Conservation (phyloP, 2,888 invertebrate genomes). For the Orthonevra nobilis region DNA sequence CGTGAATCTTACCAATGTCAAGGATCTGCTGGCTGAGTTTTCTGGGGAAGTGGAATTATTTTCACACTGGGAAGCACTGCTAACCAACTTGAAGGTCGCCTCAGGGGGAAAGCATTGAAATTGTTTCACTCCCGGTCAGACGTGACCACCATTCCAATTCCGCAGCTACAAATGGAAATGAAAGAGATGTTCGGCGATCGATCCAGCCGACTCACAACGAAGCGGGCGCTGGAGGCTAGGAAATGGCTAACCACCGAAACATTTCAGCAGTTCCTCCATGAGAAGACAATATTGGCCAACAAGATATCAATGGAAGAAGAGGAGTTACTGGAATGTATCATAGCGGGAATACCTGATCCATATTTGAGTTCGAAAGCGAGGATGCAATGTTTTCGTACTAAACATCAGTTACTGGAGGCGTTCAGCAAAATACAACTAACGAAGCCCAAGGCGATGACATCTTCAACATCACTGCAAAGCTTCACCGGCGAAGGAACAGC, state of each 20-base stretch:
- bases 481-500: not conserved
- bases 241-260: slow-evolving; percentile 17
- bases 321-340: slow-evolving; percentile 31
- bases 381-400: slow-evolving; percentile 30
- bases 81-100: slow-evolving; percentile 3
- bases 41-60: slow-evolving; percentile 21
- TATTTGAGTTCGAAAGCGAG: slow-evolving; percentile 27
- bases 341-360: slow-evolving; percentile 24
- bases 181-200: slow-evolving; percentile 6
- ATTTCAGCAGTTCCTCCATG: slow-evolving; percentile 19
- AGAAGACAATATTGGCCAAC: slow-evolving; percentile 25
- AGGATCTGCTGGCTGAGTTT: slow-evolving; percentile 17
- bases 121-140: slow-evolving; percentile 20
- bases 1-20: slow-evolving; percentile 7
- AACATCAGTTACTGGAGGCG: slow-evolving; percentile 32
- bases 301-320: slow-evolving; percentile 20
- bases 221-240: slow-evolving; percentile 2
- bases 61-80: slow-evolving; percentile 9
- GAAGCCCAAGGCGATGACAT: slow-evolving; percentile 2
- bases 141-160: slow-evolving; percentile 7
- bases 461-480: slow-evolving; percentile 5
- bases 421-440: slow-evolving; percentile 19
- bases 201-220: not conserved
- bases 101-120: too few species aligned
- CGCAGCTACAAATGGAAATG: slow-evolving; percentile 3